Percentiles rank a stretch among this genome's conserved stretches.
Conservation (phyloP, 2,888 invertebrate genomes). For the Drosophila hawaiiensis region DNA sequence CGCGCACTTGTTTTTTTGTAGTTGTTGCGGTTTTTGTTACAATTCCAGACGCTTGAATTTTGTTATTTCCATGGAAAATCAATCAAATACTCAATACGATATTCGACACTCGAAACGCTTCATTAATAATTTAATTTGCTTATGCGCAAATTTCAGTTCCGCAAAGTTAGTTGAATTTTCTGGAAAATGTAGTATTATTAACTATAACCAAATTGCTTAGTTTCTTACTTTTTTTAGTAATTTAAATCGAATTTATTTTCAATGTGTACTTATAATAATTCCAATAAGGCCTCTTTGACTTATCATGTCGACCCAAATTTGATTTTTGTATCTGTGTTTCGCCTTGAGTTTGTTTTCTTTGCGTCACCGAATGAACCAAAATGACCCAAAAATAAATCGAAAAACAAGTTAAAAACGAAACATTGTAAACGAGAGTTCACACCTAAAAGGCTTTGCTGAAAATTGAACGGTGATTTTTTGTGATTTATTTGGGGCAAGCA, state of each 20-base stretch:
- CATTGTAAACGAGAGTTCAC: constrained; percentile 54
- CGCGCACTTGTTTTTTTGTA: constrained; percentile 13
- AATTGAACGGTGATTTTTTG: constrained; percentile 26
- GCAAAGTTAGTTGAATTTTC: constrained; percentile 1
- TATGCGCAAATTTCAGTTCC: not conserved
- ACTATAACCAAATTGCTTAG: not conserved
- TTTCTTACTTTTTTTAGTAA: not conserved
- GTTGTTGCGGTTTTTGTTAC: constrained; percentile 30
- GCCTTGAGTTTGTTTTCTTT: constrained; percentile 38
- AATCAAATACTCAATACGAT: constrained; percentile 38
- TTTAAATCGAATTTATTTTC: not conserved
- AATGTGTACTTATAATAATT: constrained; percentile 5
- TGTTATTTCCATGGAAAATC: constrained; percentile 48
- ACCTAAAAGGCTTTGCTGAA: constrained; percentile 63
- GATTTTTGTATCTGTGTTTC: constrained; percentile 35
- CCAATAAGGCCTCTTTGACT: constrained; percentile 33
- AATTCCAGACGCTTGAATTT: constrained; percentile 30
- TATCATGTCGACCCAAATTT: constrained; percentile 62
- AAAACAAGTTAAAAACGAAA: constrained; percentile 31
- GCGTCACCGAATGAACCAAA: constrained; percentile 29
- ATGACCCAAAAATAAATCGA: constrained; percentile 40
- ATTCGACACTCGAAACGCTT: constrained; percentile 34
- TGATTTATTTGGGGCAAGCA: constrained; percentile 69
- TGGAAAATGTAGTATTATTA: not conserved
- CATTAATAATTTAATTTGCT: constrained; percentile 52